Conservation (phyloP, 2,888 invertebrate species). For the Frankliniella intonsa region DNA sequence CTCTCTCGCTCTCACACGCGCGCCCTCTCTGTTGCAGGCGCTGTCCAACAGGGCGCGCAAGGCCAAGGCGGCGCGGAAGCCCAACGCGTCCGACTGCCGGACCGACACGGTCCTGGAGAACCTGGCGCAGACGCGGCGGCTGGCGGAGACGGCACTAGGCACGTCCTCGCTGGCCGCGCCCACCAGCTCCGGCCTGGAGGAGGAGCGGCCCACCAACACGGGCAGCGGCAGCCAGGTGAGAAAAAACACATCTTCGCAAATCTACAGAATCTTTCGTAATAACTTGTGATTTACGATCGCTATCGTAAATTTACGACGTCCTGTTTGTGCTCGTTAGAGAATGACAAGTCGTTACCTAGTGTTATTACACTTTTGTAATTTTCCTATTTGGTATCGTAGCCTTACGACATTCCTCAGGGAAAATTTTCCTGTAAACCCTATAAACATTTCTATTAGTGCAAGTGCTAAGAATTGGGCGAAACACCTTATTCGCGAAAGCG, state of each 20-base stretch:
- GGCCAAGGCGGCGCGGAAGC: conserved; percentile 73
- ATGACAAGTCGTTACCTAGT: too few relatives aligned
- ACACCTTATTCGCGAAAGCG: too few relatives aligned
- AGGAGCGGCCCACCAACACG: conserved; percentile 82
- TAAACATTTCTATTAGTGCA: too few relatives aligned
- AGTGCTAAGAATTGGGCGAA: too few relatives aligned
- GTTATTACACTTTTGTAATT: too few relatives aligned
- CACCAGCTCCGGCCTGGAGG: conserved; percentile 44
- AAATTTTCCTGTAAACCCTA: too few relatives aligned
- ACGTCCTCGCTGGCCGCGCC: conserved; percentile 55
- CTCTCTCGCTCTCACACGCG: neutral
- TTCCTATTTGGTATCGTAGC: too few relatives aligned
- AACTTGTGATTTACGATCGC: too few relatives aligned
- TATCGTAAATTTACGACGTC: conserved; percentile 6
- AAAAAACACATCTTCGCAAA: too few relatives aligned
- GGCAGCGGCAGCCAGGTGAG: conserved; percentile 77
- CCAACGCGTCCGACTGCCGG: conserved; percentile 66
- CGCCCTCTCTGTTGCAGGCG: conserved; percentile 56
- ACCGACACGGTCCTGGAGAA: conserved; percentile 84
- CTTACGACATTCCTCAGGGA: too few relatives aligned
- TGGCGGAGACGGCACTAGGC: conserved; percentile 64
- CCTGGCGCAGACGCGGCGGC: conserved; percentile 69
- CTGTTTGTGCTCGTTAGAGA: too few relatives aligned
- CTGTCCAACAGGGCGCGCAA: conserved; percentile 79
- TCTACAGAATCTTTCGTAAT: too few relatives aligned